Evolutionary conservation across 2,797 vertebrate genomes (phyloP), one percentile per base, ranked within the genome.

Genomic region (Linurgus olivaceus): DNA sequence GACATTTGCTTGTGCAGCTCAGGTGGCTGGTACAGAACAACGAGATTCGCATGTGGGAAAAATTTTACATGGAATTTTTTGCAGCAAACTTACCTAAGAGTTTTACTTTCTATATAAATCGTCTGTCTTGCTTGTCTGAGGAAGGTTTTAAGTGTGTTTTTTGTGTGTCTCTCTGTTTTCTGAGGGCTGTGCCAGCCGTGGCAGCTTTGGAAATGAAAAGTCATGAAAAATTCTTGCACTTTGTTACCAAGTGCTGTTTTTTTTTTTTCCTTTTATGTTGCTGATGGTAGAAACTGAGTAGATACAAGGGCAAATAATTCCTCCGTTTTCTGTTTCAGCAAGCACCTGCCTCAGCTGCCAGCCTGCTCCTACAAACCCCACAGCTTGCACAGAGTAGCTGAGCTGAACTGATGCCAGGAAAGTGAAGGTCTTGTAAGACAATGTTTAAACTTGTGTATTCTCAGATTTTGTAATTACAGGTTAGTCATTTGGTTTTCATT

Each of bases 301-400:
- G 40, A 61, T 68, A 47, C 0, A 0, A 86, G 29, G 47, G 55
- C 35, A 87, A 63, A 44, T 86, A 57, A 66, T 74, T 91, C 35
- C 31, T 37, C n/a, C 31, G 57, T 86, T 74, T 74, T 93, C 85
- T 78, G 29, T 91, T 92, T 54, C 72, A 91, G 62, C 42, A 67
- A 79, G 15, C 2, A 2, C 40, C 62, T 68, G 48, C 62, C 63
- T 29, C 7, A 52, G 37, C 17, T 28, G 52, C 70, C 59, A 47
- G 38, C 5, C 0, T n/a, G 17, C 26, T 66, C 58, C 40, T 52
- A 23, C 40, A 74, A 48, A 87, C 51, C 38, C 44, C 81, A 25
- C 58, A 52, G 78, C 29, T 26, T 65, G 38, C 38, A 25, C 42
- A 38, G 65, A 84, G 31, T 13, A 82, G 76, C n/a, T 40, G 5